Base-by-base conservation (phyloP, 53 echinoderm and acorn worm genomes). In the Arbacia lixula region DNA sequence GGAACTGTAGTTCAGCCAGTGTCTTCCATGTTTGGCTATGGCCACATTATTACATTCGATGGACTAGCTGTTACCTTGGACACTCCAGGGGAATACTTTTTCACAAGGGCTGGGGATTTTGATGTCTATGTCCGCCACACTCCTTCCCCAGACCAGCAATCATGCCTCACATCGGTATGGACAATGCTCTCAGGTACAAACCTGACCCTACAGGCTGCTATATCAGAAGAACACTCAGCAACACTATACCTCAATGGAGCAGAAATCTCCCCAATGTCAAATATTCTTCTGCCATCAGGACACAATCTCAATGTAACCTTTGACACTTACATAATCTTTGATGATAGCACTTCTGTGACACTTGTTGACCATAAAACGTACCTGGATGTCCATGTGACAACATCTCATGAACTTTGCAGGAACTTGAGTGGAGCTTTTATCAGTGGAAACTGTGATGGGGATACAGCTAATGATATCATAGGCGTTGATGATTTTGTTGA, bases 21-120 rank as follows among this genome's bases (percentile, higher is more conserved):
- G 4, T 92, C 88, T 76, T 82, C 88, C 21, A 68, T 95, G 66
- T 90, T 86, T 55, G 91, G 90, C 35, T 92, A 88, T 57, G 90
- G 92, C 25, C 90, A 90, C 26, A 92, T 85, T 35, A 25, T 92
- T 19, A 92, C 89, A 72, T 95, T 83, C 88, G 92, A 92, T 84
- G 95, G 95, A 29, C 80, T 78, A 0, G 86, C 90, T 20, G 87
- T 85, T 76, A 83, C 86, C 29, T 35, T 95, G 43, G 86, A 95
- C 36, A 77, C 78, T 43, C 76, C 72, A 25, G 95, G 95, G 40
- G 95, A 95, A 71, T 95, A 88, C 71, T 64, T 76, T 10, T 71
- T 95, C 26, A 65, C 90, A 6, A 52, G 63, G 11, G 62, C 76
- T 12, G 73, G 65, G 2, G 85, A 87, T 11, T 31, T 83, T 36